Percentiles rank a stretch among this genome's conserved stretches.
Conservation (phyloP, 2,113 vertebrate species). For the Serinus canaria region DNA sequence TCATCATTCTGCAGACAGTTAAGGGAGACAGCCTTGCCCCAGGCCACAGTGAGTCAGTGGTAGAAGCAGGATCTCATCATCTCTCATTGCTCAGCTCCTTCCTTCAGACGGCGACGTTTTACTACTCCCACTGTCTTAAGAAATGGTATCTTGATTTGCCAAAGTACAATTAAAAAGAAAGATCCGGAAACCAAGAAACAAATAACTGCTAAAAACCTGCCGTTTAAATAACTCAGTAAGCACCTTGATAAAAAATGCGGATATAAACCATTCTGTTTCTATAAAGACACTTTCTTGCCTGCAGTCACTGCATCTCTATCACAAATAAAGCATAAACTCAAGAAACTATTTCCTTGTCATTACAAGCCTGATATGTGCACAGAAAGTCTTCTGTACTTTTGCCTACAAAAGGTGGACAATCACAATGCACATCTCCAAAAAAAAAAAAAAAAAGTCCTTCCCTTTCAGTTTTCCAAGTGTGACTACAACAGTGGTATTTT, state of each 20-base stretch:
- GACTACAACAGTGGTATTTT: neutral
- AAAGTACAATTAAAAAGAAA: conserved; percentile 5
- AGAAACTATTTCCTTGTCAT: neutral
- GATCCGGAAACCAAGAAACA: neutral
- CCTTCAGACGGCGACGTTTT: neutral
- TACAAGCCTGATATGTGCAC: neutral
- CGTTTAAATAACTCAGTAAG: neutral
- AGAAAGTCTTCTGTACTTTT: neutral
- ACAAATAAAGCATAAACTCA: neutral
- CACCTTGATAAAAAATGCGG: neutral
- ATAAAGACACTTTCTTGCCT: neutral
- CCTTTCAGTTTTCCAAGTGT: neutral
- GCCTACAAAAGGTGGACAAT: neutral
- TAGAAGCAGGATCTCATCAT: neutral
- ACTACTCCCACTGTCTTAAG: neutral
- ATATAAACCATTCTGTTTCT: neutral
- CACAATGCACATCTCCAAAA: neutral
- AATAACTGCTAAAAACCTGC: neutral
- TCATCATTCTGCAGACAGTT: conserved; percentile 8
- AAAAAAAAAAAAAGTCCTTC: neutral
- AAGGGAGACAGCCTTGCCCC: conserved; percentile 26
- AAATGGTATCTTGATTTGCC: neutral
- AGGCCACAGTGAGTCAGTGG: conserved; percentile 24
- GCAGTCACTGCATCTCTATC: neutral
- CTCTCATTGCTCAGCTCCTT: neutral